Evolutionary conservation across 1,140 invertebrate genomes (phyloP), one percentile per base, ranked within the genome.

Genomic region (Nixonia krombeini): DNA sequence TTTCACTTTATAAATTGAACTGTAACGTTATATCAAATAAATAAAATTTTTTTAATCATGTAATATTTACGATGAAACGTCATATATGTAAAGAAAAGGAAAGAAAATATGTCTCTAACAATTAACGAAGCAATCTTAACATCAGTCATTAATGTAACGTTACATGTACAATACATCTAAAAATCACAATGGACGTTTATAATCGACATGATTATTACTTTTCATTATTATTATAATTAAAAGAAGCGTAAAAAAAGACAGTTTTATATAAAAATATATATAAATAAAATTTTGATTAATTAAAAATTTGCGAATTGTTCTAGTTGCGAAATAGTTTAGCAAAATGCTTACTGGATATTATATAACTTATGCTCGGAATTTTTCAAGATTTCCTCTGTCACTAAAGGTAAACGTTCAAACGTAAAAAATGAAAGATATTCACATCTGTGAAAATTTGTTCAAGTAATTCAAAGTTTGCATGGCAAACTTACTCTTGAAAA

Each of bases 381-480:
- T 23, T 50, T 13, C n/a, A 35, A 1, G 12, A 37, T 38, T 18
- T 16, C 15, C 8, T 1, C n/a, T 13, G 15, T 16, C 2, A 13
- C 15, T 38, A 12, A 8, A 8, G 4, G 12, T 16, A 16, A n/a
- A n/a, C n/a, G n/a, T n/a, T n/a, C n/a, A n/a, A n/a, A n/a, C n/a
- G n/a, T n/a, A n/a, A 31, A 31, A n/a, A 31, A 31, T 9, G 12
- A 12, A 31, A 31, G 12, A 31, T 3, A 21, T 41, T 25, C 1
- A 9, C 7, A n/a, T 21, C 21, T n/a, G 35, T 56, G 9, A 23
- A 44, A 41, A 55, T 12, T 50, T 13, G n/a, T 62, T 35, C 79
- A 82, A 82, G 74, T 77, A 82, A 81, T 82, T 40, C 52, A 74
- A 80, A 80, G 75, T 83, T 83, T 81, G 79, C 71, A 7, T 51